phyloP scores from a whole-genome alignment of 1,140 invertebrate genomes.

The Achatina immaculata region DNA sequence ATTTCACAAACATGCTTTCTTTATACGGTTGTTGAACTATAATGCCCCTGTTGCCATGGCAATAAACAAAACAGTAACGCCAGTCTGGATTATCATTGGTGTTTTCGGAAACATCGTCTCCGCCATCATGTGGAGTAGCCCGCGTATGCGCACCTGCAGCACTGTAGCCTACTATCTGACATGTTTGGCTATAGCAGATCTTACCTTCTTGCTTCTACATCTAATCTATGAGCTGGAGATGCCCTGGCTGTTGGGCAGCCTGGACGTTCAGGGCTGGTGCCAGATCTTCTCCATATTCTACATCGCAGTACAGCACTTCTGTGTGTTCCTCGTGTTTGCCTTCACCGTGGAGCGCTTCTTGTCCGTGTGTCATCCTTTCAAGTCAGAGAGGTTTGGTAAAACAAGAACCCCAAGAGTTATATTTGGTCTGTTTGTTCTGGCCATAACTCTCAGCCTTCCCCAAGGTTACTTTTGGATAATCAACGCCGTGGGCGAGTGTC shows the following conservation, averaged over 20 bases:
- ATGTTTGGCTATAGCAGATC: slow-evolving; percentile 59
- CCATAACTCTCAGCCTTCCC: slow-evolving; percentile 39
- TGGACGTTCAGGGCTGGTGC: slow-evolving; percentile 52
- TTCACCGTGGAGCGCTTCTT: slow-evolving; percentile 90
- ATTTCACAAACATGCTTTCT: slow-evolving; percentile 7
- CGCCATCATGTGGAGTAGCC: slow-evolving; percentile 57
- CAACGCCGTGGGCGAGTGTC: slow-evolving; percentile 15
- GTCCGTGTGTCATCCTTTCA: slow-evolving; percentile 83
- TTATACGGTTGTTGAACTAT: slow-evolving; percentile 35
- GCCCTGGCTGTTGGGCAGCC: slow-evolving; percentile 56
- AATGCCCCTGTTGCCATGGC: slow-evolving; percentile 40
- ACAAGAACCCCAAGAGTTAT: slow-evolving; percentile 80
- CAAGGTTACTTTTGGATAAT: slow-evolving; percentile 53
- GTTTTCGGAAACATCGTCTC: slow-evolving; percentile 62
- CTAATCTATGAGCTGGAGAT: slow-evolving; percentile 62
- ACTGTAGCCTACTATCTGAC: slow-evolving; percentile 66
- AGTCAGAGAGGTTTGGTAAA: slow-evolving; percentile 82
- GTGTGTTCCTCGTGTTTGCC: slow-evolving; percentile 73
- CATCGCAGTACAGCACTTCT: slow-evolving; percentile 58
- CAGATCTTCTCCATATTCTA: slow-evolving; percentile 54
- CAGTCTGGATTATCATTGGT: slow-evolving; percentile 61
- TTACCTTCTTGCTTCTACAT: slow-evolving; percentile 60
- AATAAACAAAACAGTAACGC: slow-evolving; percentile 56
- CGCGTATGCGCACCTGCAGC: slow-evolving; percentile 57
- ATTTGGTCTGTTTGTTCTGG: slow-evolving; percentile 33